Percentiles rank a stretch among this genome's conserved stretches.
Evolutionary conservation across 1,140 invertebrate genomes (phyloP).

Genomic region (Conus betulinus): DNA sequence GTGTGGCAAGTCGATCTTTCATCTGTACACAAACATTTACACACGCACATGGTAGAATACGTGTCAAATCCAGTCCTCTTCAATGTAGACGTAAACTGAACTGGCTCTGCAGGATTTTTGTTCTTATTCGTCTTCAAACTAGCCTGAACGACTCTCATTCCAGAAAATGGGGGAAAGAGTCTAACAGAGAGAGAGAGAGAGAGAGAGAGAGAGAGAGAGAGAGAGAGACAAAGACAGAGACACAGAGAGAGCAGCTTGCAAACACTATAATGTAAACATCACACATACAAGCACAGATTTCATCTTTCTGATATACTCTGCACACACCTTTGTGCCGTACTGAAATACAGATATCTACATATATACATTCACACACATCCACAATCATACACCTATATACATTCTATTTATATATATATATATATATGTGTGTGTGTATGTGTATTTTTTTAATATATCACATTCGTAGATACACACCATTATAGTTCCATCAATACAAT

Average conservation of each 20-base stretch:
- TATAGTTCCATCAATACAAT: not conserved
- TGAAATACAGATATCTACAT: not conserved
- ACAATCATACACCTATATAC: not conserved
- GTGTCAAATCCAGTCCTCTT: too few relatives aligned
- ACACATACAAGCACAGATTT: too few relatives aligned
- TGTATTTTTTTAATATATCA: not conserved
- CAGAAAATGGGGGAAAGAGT: not conserved
- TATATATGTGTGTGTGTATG: too few relatives aligned
- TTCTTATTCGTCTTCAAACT: too few relatives aligned
- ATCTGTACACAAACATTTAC: too few relatives aligned
- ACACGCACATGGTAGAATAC: too few relatives aligned
- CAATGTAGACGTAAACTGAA: too few relatives aligned
- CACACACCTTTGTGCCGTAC: not conserved
- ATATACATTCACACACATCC: not conserved
- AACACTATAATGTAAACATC: not conserved
- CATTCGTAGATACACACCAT: not conserved
- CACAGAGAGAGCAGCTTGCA: not conserved
- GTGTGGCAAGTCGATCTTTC: too few relatives aligned
- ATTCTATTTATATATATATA: too few relatives aligned
- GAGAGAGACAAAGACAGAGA: not conserved
- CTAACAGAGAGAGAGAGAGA: not conserved
- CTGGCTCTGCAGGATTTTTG: too few relatives aligned
- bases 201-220: not conserved
- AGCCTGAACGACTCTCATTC: too few relatives aligned
- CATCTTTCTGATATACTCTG: too few relatives aligned